Conservation (phyloP, 2,888 invertebrate genomes). For the Drosophila picticornis region DNA sequence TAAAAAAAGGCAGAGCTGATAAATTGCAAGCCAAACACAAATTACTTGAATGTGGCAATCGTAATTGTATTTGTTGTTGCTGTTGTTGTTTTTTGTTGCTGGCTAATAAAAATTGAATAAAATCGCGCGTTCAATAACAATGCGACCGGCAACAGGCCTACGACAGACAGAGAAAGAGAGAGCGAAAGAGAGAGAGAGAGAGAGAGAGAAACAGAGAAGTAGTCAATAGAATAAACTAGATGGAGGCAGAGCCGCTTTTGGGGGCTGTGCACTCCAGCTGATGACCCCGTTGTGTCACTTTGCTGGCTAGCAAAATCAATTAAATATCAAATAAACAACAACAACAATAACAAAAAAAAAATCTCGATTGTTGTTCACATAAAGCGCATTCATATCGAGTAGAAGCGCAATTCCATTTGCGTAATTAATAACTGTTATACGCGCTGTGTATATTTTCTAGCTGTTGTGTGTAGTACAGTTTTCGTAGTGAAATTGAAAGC, state of each 20-base stretch:
- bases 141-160: constrained; percentile 5
- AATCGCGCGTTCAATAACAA: constrained; percentile 73
- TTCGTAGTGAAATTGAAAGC: constrained; percentile 66
- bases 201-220: not conserved
- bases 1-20: constrained; percentile 12
- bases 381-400: constrained; percentile 21
- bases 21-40: constrained; percentile 38
- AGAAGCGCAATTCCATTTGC: constrained; percentile 49
- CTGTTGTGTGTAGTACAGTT: constrained; percentile 58
- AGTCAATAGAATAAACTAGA: constrained; percentile 7
- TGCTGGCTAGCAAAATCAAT: constrained; percentile 55
- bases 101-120: constrained; percentile 76
- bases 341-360: constrained; percentile 19
- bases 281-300: constrained; percentile 57
- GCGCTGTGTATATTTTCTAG: not conserved
- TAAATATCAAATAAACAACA: constrained; percentile 51
- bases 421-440: constrained; percentile 55
- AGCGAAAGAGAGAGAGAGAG: not conserved
- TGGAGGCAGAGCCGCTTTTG: constrained; percentile 30
- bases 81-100: constrained; percentile 32
- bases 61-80: constrained; percentile 12
- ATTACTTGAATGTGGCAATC: constrained; percentile 30
- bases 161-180: not conserved
- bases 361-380: constrained; percentile 43
- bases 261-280: constrained; percentile 39